These are phyloP conservation scores for Nanorana parkeri DNA, from an alignment of 2,113 vertebrate genomes.

Conservation along the genomic window DNA sequence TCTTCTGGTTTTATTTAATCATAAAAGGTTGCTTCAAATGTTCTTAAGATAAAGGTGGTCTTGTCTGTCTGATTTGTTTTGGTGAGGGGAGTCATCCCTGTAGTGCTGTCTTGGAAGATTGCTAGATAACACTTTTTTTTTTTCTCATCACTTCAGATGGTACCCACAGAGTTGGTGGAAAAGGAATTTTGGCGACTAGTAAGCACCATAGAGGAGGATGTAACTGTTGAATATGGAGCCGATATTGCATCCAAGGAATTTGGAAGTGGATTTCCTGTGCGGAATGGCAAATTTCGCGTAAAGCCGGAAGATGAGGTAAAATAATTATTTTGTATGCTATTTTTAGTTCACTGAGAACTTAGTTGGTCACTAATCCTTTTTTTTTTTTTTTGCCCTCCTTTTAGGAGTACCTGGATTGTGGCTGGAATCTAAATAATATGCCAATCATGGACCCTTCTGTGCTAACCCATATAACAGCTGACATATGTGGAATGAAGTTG, in stretches of 20 bases:
- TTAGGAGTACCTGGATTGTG: constrained; percentile 93
- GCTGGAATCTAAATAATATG: constrained; percentile 99
- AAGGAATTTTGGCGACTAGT: constrained; percentile 98
- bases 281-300: constrained; percentile 87
- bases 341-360: neutral
- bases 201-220: constrained; percentile 95
- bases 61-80: too few relatives aligned
- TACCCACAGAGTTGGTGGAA: constrained; percentile 96
- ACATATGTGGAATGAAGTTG: constrained; percentile 98
- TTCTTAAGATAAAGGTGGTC: too few relatives aligned
- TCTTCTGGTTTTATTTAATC: too few relatives aligned
- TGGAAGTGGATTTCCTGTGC: constrained; percentile 95
- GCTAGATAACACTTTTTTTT: too few relatives aligned
- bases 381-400: constrained; percentile 8
- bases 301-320: constrained; percentile 89
- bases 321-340: neutral
- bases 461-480: constrained; percentile 93
- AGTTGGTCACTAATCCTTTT: neutral
- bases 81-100: too few relatives aligned
- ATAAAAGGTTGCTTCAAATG: too few relatives aligned
- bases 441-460: constrained; percentile 97
- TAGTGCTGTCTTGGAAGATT: too few relatives aligned
- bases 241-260: constrained; percentile 98
- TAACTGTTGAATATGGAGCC: constrained; percentile 96
- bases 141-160: constrained; percentile 83